Evolutionary conservation across 2,797 vertebrate genomes (phyloP).

Genomic region (Xiphorhynchus erythropygius): DNA sequence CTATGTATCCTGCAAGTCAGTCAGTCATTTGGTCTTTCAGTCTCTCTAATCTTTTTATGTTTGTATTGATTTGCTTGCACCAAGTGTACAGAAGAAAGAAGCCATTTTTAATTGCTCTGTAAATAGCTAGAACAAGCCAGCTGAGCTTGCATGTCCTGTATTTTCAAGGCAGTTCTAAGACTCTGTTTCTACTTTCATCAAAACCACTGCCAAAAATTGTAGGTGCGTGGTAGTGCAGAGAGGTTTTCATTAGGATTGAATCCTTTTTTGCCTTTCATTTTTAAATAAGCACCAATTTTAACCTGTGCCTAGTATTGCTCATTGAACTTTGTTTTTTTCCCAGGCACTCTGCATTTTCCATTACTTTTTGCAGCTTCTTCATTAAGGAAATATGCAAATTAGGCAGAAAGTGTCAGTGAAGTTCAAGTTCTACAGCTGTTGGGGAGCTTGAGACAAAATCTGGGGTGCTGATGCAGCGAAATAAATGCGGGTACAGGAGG

Average conservation of each 20-base stretch:
- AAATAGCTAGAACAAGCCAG: slow-evolving; percentile 46
- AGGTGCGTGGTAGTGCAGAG: not conserved
- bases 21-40: slow-evolving; percentile 48
- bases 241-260: not conserved
- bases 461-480: not conserved
- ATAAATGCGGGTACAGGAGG: not conserved
- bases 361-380: not conserved
- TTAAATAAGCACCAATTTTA: not conserved
- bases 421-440: not conserved
- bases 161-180: slow-evolving; percentile 14
- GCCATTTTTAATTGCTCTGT: slow-evolving; percentile 40
- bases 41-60: slow-evolving; percentile 57
- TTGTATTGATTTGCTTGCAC: slow-evolving; percentile 59
- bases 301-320: not conserved
- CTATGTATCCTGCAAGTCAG: slow-evolving; percentile 10
- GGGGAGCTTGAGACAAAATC: not conserved
- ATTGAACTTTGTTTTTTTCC: not conserved
- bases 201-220: not conserved
- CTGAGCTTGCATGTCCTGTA: not conserved
- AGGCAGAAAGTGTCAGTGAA: not conserved
- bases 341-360: not conserved
- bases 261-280: not conserved
- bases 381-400: not conserved
- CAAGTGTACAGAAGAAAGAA: not conserved
- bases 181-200: not conserved